Evolutionary conservation across 2,888 invertebrate species (phyloP).

Genomic region (Anorthoa munda): DNA sequence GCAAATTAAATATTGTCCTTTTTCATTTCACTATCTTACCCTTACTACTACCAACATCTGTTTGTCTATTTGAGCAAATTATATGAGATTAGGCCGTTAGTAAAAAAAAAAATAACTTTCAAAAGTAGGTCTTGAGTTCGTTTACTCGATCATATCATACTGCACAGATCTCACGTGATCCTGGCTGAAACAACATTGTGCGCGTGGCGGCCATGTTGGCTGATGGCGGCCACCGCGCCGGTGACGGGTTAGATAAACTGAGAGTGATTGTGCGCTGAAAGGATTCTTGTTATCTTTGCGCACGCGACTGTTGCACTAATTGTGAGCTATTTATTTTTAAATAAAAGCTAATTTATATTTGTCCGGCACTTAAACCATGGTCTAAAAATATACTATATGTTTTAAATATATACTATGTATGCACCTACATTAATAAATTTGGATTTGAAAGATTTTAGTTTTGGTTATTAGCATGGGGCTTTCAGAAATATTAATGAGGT

Average conservation of each 20-base stretch:
- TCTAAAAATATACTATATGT: too few relatives aligned
- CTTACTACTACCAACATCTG: too few relatives aligned
- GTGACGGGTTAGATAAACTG: slow-evolving; percentile 30
- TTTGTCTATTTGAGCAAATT: too few relatives aligned
- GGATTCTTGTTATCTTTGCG: slow-evolving; percentile 58
- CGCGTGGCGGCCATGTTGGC: slow-evolving; percentile 47
- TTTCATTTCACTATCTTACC: background rate
- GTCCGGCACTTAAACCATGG: too few relatives aligned
- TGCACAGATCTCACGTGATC: slow-evolving; percentile 54
- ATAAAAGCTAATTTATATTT: background rate
- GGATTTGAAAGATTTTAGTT: background rate
- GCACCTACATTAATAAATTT: too few relatives aligned
- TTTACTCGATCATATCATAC: background rate
- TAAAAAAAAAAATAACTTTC: background rate
- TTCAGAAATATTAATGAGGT: too few relatives aligned
- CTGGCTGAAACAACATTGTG: slow-evolving; percentile 57
- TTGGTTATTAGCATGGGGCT: background rate
- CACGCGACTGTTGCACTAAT: slow-evolving; percentile 43
- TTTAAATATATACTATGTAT: too few relatives aligned
- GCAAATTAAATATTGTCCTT: slow-evolving; percentile 8
- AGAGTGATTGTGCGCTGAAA: slow-evolving; percentile 39
- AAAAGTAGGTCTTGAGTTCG: background rate
- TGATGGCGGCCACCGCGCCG: background rate
- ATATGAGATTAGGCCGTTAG: too few relatives aligned
- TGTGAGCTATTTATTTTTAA: background rate